phyloP scores from a whole-genome alignment of 1,140 invertebrate species.

The Stegodyphus mimosarum region DNA sequence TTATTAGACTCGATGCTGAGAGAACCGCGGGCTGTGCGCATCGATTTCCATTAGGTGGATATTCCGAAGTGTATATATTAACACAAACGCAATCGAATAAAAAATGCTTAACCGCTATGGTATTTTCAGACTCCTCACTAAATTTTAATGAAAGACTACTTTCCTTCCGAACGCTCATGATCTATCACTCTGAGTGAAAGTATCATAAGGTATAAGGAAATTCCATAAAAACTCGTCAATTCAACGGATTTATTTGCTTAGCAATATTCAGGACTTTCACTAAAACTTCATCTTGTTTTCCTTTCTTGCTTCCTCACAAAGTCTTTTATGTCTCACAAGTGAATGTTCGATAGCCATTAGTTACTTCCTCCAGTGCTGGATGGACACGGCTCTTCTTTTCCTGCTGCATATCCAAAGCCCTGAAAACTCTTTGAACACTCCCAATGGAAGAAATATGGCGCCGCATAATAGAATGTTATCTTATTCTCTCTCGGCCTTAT shows the following conservation, averaged over 20 bases:
- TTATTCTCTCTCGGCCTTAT: conserved; percentile 13
- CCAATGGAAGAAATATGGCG: conserved; percentile 23
- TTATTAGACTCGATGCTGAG: conserved; percentile 19
- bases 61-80: background rate
- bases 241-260: no score
- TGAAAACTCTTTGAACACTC: conserved; percentile 26
- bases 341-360: conserved; percentile 20
- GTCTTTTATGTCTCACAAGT: conserved; percentile 22
- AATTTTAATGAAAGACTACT: no score
- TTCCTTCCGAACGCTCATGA: no score
- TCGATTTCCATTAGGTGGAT: conserved; percentile 10
- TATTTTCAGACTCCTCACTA: no score
- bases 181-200: no score
- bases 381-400: conserved; percentile 9
- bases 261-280: no score
- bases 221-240: no score
- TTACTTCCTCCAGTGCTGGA: conserved; percentile 33
- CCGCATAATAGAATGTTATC: conserved; percentile 45
- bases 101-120: no score
- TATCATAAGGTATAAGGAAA: no score
- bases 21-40: background rate
- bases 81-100: no score
- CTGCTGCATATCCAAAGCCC: conserved; percentile 7
- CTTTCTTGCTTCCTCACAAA: background rate
- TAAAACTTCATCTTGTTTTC: conserved; percentile 7